Conservation (phyloP, 1,140 invertebrate genomes). For the Oedothorax gibbosus region DNA sequence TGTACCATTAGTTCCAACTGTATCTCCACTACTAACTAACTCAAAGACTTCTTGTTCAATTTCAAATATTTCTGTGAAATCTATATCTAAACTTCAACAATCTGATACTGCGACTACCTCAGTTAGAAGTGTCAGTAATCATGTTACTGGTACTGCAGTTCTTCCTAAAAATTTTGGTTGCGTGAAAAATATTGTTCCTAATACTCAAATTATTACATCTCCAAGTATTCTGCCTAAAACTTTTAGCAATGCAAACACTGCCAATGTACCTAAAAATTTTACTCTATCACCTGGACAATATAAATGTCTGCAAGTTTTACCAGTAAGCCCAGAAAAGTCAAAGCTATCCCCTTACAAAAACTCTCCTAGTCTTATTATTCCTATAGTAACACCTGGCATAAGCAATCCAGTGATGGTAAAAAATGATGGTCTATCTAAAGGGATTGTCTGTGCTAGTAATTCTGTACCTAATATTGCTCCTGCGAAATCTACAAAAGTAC, state of each 20-base stretch:
- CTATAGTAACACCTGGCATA: slow-evolving; percentile 1
- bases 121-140: no score
- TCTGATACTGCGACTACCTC: background rate
- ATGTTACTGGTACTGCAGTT: no score
- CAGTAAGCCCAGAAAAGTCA: background rate
- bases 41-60: background rate
- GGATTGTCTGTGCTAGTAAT: background rate
- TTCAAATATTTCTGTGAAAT: background rate
- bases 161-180: no score
- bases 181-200: no score
- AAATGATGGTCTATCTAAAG: background rate
- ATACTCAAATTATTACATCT: no score
- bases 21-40: background rate
- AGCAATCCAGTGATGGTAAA: background rate
- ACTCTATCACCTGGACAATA: background rate
- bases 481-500: background rate
- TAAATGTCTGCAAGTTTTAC: background rate
- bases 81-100: background rate
- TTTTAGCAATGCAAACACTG: no score
- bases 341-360: background rate
- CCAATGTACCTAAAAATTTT: background rate
- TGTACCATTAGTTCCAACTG: background rate
- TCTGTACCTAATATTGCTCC: background rate
- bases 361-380: background rate
- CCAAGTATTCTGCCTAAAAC: no score